Base-by-base conservation (phyloP, 2,113 vertebrate genomes). In the Amphilophus citrinellus region DNA sequence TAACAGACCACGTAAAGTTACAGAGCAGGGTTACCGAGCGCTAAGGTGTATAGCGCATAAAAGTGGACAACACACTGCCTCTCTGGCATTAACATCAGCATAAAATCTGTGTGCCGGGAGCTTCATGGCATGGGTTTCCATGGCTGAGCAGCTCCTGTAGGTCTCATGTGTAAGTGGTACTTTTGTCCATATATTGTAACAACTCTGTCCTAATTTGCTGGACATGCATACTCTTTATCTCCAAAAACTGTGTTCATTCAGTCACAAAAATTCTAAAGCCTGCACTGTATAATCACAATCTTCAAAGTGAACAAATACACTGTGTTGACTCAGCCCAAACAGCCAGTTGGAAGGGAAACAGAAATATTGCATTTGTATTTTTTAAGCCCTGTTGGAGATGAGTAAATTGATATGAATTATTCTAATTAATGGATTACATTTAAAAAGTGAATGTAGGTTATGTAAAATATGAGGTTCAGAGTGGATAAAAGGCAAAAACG, bases 131-230 rank as follows among this genome's bases (percentile, higher is more conserved):
- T 24, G n/a, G 13, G 24, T 71, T 71, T 71, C 3, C 1, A 53
- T 20, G 65, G 9, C 65, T 17, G 39, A 47, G 15, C 42, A 68
- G 42, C 24, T 71, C 27, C 24, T 73, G 44, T 53, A 73, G 7
- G 66, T 32, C 24, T 27, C 53, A 32, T 32, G 66, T 50, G 50
- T 53, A 30, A 24, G 44, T 50, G 44, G 66, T 50, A 71, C 44
- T 71, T 53, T 53, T 71, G 24, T 50, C 65, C 9, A 50, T 30
- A 30, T 30, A 47, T 22, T 68, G 15, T 68, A 85, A 84, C 77
- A 77, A 59, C 37, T 59, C 44, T 10, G 39, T 61, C 27, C 65
- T 76, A 10, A 83, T 85, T 73, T 80, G 79, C 82, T 89, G 79
- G 88, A 78, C 53, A 53, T 17, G 83, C 85, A 86, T 27, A 27